These are phyloP conservation scores for Tor tambroides DNA, from an alignment of 2,113 vertebrate genomes.

Conservation along the genomic window DNA sequence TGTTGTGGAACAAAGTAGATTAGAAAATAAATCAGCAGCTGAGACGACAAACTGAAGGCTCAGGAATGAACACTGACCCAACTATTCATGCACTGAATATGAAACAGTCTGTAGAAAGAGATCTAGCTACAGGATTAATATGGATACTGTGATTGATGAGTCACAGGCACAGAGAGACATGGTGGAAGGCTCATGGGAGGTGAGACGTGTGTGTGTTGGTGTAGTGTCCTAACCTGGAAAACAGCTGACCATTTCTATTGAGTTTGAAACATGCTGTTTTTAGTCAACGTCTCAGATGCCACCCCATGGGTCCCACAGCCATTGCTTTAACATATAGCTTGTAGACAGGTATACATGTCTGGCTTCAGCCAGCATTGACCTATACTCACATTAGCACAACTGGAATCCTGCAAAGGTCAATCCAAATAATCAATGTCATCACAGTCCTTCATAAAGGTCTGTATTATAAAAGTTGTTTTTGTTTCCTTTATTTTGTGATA, in stretches of 20 bases:
- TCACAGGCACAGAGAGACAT: neutral
- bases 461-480: neutral
- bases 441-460: neutral
- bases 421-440: slow-evolving; percentile 28
- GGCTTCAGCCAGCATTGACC: neutral
- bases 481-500: neutral
- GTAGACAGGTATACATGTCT: slow-evolving; percentile 11
- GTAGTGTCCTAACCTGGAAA: neutral
- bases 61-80: neutral
- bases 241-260: neutral
- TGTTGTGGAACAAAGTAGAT: neutral
- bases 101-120: neutral
- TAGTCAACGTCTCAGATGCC: neutral
- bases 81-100: slow-evolving; percentile 11
- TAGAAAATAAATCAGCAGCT: slow-evolving; percentile 18
- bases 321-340: neutral
- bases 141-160: slow-evolving; percentile 5
- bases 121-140: neutral
- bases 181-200: neutral
- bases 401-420: slow-evolving; percentile 45
- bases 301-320: neutral
- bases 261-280: slow-evolving; percentile 11
- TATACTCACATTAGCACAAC: neutral
- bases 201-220: neutral
- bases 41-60: neutral